These are phyloP conservation scores for Melanostoma scalare DNA, from an alignment of 2,888 invertebrate species.

Conservation along the genomic window DNA sequence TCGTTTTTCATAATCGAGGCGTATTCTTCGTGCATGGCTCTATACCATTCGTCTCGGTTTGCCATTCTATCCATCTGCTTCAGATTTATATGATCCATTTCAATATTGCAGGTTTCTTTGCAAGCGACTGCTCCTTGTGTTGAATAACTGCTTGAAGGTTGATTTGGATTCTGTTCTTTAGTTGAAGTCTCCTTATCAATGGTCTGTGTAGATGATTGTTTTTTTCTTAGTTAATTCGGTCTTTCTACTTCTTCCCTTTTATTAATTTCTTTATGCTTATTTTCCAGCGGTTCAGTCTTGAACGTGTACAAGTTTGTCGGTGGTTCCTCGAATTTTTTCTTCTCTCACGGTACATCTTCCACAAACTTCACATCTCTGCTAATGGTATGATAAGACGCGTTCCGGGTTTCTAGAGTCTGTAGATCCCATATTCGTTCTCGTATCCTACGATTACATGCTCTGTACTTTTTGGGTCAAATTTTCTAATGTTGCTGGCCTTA, in stretches of 20 bases:
- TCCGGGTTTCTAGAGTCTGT: slow-evolving; percentile 40
- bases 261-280: not conserved
- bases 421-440: slow-evolving; percentile 38
- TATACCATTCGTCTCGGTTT: slow-evolving; percentile 10
- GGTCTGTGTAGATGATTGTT: too few relatives aligned
- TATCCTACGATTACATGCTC: slow-evolving; percentile 19
- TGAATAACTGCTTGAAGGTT: not conserved
- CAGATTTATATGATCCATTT: not conserved
- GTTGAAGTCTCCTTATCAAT: not conserved
- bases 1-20: slow-evolving; percentile 10
- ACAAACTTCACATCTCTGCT: slow-evolving; percentile 39
- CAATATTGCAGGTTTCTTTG: not conserved
- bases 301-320: slow-evolving; percentile 6
- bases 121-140: not conserved
- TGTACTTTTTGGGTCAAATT: slow-evolving; percentile 21
- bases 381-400: slow-evolving; percentile 1
- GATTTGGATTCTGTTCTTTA: not conserved
- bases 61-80: slow-evolving; percentile 11
- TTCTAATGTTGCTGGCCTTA: slow-evolving; percentile 14
- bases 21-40: slow-evolving; percentile 17
- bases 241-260: too few relatives aligned
- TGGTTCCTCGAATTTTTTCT: not conserved
- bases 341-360: not conserved
- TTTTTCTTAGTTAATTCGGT: too few relatives aligned
- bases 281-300: not conserved